These are phyloP conservation scores for Drosophila persimilis DNA, from an alignment of 1,140 invertebrate genomes.

Conservation along the genomic window DNA sequence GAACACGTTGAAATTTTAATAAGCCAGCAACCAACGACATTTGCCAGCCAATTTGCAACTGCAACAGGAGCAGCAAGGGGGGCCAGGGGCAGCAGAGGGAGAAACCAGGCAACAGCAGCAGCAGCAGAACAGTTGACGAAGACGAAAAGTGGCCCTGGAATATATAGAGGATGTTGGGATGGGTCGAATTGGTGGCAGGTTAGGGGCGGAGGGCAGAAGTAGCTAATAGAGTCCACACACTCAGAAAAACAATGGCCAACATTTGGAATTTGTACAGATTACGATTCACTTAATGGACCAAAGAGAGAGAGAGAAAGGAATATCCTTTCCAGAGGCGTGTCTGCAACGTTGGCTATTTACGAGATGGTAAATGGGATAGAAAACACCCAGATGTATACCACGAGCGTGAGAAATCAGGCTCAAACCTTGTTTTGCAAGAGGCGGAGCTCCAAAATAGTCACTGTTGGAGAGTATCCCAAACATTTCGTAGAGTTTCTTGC, in stretches of 20 bases:
- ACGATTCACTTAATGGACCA: too few relatives aligned
- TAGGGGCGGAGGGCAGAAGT: neutral
- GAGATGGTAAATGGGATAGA: too few relatives aligned
- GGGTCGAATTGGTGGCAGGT: conserved; percentile 31
- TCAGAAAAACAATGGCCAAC: too few relatives aligned
- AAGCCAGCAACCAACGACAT: conserved; percentile 74
- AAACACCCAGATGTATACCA: too few relatives aligned
- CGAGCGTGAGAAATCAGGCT: too few relatives aligned
- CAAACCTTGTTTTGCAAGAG: too few relatives aligned
- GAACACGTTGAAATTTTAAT: conserved; percentile 79
- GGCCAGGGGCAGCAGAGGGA: neutral
- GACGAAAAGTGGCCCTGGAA: conserved; percentile 62
- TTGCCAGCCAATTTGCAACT: conserved; percentile 78
- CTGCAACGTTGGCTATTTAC: too few relatives aligned
- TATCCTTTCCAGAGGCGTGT: too few relatives aligned
- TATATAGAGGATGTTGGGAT: conserved; percentile 21
- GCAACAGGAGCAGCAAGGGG: conserved; percentile 18
- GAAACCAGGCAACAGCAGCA: conserved; percentile 18
- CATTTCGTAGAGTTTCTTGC: conserved; percentile 3
- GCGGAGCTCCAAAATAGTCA: too few relatives aligned
- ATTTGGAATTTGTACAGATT: too few relatives aligned
- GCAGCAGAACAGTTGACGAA: conserved; percentile 62
- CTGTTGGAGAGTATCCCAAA: neutral
- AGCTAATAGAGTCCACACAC: conserved; percentile 15
- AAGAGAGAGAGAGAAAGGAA: too few relatives aligned